Evolutionary conservation across 2,797 vertebrate genomes (phyloP).

Genomic region (Tenualosa ilisha): DNA sequence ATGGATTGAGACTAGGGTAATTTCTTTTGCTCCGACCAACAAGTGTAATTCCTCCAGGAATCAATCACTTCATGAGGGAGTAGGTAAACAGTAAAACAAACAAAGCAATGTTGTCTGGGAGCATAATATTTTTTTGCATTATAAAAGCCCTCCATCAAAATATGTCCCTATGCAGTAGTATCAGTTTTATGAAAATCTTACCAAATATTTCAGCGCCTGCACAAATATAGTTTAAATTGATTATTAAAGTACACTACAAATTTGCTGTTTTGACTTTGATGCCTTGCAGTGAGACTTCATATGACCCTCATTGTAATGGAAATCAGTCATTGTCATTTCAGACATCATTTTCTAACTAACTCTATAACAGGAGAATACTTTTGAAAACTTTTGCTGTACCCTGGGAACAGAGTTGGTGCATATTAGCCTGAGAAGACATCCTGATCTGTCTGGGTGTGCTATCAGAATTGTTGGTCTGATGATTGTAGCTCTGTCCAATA

Average conservation of each 20-base stretch:
- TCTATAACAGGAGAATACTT: not conserved
- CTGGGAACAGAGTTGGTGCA: no score
- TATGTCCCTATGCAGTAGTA: not conserved
- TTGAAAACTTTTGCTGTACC: not conserved
- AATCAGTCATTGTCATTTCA: not conserved
- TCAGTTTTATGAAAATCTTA: not conserved
- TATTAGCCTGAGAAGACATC: no score
- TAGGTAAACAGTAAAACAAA: not conserved
- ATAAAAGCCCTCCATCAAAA: not conserved
- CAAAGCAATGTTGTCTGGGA: not conserved
- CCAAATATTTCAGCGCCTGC: not conserved
- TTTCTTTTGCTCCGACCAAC: not conserved
- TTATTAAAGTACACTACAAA: no score
- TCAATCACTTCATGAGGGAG: not conserved
- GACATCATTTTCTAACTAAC: not conserved
- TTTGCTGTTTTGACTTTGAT: no score
- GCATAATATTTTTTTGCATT: not conserved
- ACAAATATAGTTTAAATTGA: no score
- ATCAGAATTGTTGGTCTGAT: no score
- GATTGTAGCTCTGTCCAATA: no score
- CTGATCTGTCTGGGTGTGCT: no score
- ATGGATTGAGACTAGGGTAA: not conserved
- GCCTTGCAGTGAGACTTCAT: no score
- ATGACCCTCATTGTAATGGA: no score
- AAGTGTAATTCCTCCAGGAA: not conserved